A percentile compares a stretch with the other conserved stretches of the same genome.
Evolutionary conservation across 2,113 vertebrate species (phyloP).

Genomic region (Myrmecobius fasciatus): DNA sequence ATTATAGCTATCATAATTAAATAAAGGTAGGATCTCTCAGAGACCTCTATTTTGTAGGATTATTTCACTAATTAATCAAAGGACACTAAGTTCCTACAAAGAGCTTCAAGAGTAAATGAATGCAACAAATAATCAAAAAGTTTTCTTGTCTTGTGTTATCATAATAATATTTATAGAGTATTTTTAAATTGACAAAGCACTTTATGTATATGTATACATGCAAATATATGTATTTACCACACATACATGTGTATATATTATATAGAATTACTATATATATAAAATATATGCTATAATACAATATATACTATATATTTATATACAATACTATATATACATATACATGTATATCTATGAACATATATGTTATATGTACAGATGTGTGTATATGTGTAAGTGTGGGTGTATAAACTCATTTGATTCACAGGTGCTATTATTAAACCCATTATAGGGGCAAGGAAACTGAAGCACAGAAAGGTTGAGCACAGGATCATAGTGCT

Average conservation of each 20-base stretch:
- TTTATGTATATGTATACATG: too few species aligned
- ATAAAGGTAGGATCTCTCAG: not conserved
- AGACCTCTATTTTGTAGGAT: not conserved
- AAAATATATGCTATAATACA: too few species aligned
- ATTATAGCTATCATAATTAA: not conserved
- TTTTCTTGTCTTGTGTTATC: not conserved
- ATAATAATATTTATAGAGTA: not conserved
- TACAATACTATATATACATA: too few species aligned
- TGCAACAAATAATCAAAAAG: not conserved
- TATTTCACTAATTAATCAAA: not conserved
- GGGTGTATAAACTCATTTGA: not conserved
- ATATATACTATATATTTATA: too few species aligned
- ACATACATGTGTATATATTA: too few species aligned
- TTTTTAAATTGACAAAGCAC: not conserved
- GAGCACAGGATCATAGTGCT: not conserved
- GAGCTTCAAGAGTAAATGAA: not conserved
- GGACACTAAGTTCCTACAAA: not conserved
- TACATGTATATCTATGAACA: too few species aligned
- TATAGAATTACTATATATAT: too few species aligned
- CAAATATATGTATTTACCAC: too few species aligned
- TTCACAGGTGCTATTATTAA: not conserved
- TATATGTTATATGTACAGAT: too few species aligned
- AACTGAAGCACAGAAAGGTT: not conserved
- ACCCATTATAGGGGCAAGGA: not conserved
- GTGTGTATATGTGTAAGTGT: not conserved